These are phyloP conservation scores for Drymonia ruficornis DNA, from an alignment of 2,888 invertebrate species.

Conservation along the genomic window DNA sequence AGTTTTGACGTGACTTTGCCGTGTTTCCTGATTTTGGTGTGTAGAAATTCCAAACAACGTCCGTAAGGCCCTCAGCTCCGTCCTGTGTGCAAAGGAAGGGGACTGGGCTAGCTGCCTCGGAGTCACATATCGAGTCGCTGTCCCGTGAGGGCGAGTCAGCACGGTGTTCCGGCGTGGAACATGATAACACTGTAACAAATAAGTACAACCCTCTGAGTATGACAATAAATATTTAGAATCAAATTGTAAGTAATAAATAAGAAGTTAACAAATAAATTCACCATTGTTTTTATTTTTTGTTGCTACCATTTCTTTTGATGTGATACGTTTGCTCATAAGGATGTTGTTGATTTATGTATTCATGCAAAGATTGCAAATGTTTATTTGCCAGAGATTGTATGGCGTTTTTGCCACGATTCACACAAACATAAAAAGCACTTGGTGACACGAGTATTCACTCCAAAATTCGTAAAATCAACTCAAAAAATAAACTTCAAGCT, in stretches of 20 bases:
- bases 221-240: not conserved
- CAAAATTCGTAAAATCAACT: no score
- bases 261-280: conserved; percentile 20
- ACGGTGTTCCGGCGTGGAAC: conserved; percentile 73
- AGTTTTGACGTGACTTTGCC: conserved; percentile 54
- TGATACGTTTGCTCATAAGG: conserved; percentile 53
- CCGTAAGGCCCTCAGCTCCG: conserved; percentile 77
- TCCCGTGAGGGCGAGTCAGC: conserved; percentile 73
- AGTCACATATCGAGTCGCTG: conserved; percentile 73
- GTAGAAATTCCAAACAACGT: conserved; percentile 81
- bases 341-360: conserved; percentile 9
- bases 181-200: conserved; percentile 63
- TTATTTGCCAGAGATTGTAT: not conserved
- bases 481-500: no score
- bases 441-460: no score
- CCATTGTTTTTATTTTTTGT: conserved; percentile 66
- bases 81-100: conserved; percentile 81
- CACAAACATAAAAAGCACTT: no score
- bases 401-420: not conserved
- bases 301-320: conserved; percentile 61
- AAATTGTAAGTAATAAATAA: not conserved
- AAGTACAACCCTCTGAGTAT: not conserved
- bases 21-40: conserved; percentile 72
- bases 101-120: conserved; percentile 76
- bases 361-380: conserved; percentile 6